Evolutionary conservation across 1,140 invertebrate species (phyloP).

Genomic region (Penaeus vannamei): DNA sequence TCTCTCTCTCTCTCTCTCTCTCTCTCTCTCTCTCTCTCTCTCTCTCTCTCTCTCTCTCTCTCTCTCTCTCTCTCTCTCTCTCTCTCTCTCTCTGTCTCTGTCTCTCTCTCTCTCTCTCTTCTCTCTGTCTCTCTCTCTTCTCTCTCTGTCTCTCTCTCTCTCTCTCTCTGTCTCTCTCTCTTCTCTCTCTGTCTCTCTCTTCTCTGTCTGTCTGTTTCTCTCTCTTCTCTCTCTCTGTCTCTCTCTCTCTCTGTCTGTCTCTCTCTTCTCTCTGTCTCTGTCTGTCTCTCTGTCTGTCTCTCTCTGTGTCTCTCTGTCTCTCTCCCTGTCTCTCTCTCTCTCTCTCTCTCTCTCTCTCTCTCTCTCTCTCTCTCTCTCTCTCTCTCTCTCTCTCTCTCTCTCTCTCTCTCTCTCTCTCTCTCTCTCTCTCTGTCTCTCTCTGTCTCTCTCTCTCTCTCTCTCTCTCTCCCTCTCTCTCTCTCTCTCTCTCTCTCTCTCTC

Average conservation of each 20-base stretch:
- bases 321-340: too few relatives aligned
- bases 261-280: background rate
- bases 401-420: slow-evolving; percentile 10
- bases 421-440: slow-evolving; percentile 3
- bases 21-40: background rate
- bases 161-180: slow-evolving; percentile 5
- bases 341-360: slow-evolving; percentile 10
- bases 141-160: slow-evolving; percentile 5
- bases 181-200: too few relatives aligned
- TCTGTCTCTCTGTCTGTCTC: background rate
- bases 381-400: background rate
- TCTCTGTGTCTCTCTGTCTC: too few relatives aligned
- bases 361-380: slow-evolving; percentile 11
- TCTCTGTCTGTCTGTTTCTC: too few relatives aligned
- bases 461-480: slow-evolving; percentile 11
- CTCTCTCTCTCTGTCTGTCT: too few relatives aligned
- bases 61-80: too few relatives aligned
- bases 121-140: too few relatives aligned
- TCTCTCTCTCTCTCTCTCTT: slow-evolving; percentile 11
- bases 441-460: slow-evolving; percentile 6
- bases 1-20: background rate
- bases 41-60: too few relatives aligned
- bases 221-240: too few relatives aligned
- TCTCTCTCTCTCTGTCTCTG: too few relatives aligned
- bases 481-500: slow-evolving; percentile 11